Evolutionary conservation across 2,797 vertebrate species (phyloP).

Genomic region (Carapus acus): DNA sequence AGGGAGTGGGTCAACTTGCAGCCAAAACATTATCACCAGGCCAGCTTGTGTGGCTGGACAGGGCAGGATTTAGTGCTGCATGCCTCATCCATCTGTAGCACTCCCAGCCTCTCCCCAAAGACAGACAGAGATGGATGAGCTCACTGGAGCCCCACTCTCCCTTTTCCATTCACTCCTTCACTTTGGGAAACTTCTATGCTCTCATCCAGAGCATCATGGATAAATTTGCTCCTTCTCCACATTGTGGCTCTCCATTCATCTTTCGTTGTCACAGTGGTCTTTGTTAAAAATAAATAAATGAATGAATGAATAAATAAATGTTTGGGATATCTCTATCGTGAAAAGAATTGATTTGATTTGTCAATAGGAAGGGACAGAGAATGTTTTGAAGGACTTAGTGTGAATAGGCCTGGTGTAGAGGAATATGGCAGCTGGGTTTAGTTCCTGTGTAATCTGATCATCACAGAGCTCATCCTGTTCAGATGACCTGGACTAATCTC

Average conservation of each 20-base stretch:
- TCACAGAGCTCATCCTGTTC: conserved; percentile 49
- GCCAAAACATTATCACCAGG: conserved; percentile 61
- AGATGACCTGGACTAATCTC: conserved; percentile 53
- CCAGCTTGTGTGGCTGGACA: conserved; percentile 47
- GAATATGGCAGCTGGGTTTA: conserved; percentile 29
- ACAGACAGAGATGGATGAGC: conserved; percentile 63
- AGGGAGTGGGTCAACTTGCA: conserved; percentile 44
- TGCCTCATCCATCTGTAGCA: conserved; percentile 64
- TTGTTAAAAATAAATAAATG: not conserved
- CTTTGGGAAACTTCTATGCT: conserved; percentile 43
- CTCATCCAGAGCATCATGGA: conserved; percentile 22
- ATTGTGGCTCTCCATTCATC: conserved; percentile 8
- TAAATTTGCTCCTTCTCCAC: conserved; percentile 14
- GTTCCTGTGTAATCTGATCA: conserved; percentile 39
- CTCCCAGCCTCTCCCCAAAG: conserved; percentile 52
- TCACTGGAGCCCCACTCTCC: conserved; percentile 28
- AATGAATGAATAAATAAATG: too few relatives aligned
- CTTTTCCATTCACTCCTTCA: conserved; percentile 54
- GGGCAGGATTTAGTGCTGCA: conserved; percentile 57
- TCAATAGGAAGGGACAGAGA: not conserved
- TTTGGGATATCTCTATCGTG: too few relatives aligned
- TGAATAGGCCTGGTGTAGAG: conserved; percentile 23
- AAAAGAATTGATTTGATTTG: too few relatives aligned
- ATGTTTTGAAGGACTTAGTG: not conserved
- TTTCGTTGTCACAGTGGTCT: not conserved